Base-by-base conservation (phyloP, 2,888 invertebrate genomes). In the Caenorhabditis uteleia region DNA sequence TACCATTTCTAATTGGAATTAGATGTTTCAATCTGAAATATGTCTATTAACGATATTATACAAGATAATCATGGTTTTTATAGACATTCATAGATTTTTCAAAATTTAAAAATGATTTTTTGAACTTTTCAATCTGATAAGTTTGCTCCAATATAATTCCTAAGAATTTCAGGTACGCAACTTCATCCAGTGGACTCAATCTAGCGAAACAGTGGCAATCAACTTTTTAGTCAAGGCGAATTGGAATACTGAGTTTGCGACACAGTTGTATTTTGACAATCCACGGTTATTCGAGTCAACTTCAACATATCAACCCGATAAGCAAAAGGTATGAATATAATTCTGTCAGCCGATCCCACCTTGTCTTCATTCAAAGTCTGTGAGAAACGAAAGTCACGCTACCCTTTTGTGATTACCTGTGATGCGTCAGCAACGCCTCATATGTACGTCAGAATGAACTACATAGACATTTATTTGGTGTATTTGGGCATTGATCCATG, bases 231-330 rank as follows among this genome's bases (percentile, higher is more conserved):
- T 65, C 4, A 68, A 70, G 40, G 59, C 74, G 14, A 74, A 77
- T 40, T 82, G 78, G 80, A 78, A 75, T 43, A 58, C 80, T 34
- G 82, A 82, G 29, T 59, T 69, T 57, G 79, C 80, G 16, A 73
- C 68, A 48, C 73, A 78, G 46, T 38, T 67, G 21, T 80, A 56
- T 54, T 80, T 74, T 44, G 61, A 75, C 48, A 80, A 77, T 47
- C 78, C 79, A 10, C 43, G 68, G 7, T 33, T 48, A 1, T 69
- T 67, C 58, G 44, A 45, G 18, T 40, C 38, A 20, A 8, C n/a
- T 18, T 33, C 31, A n/a, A 8, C 43, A 16, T 5, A 27, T 7
- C 27, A 20, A 10, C 31, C 8, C 7, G 23, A 39, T 20, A 39
- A 39, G 16, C 21, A 21, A 8, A 39, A 39, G 10, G 20, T 39